A percentile compares a stretch with the other conserved stretches of the same genome.
Evolutionary conservation across 2,113 vertebrate species (phyloP).

Genomic region (Hypanus sabinus): DNA sequence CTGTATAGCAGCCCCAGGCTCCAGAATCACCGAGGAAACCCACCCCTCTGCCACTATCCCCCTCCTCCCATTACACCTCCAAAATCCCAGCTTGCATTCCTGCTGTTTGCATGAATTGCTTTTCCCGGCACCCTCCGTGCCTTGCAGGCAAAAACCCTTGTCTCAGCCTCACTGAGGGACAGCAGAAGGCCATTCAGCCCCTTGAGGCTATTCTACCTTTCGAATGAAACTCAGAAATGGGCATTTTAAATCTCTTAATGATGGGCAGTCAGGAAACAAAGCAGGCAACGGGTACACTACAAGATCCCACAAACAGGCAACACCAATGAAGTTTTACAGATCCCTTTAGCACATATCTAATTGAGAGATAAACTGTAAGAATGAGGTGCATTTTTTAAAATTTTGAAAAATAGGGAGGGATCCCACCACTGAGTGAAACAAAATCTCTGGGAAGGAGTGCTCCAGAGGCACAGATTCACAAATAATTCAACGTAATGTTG

Average conservation of each 20-base stretch:
- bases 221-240: not conserved
- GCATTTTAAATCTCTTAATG: not conserved
- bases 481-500: too few relatives aligned
- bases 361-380: too few relatives aligned
- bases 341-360: too few relatives aligned
- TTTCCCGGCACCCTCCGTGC: not conserved
- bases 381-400: too few relatives aligned
- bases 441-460: too few relatives aligned
- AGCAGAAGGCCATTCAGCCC: not conserved
- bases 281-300: not conserved
- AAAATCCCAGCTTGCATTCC: not conserved
- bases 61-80: not conserved
- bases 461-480: too few relatives aligned
- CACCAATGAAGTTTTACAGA: too few relatives aligned
- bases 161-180: not conserved
- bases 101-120: not conserved
- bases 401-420: too few relatives aligned
- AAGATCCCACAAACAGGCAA: not conserved
- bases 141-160: not conserved
- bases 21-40: not conserved
- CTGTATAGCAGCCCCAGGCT: slow-evolving; percentile 38
- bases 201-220: not conserved
- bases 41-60: not conserved
- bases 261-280: not conserved
- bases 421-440: too few relatives aligned